Conservation (phyloP, 1,140 invertebrate species). For the Spodoptera litura region DNA sequence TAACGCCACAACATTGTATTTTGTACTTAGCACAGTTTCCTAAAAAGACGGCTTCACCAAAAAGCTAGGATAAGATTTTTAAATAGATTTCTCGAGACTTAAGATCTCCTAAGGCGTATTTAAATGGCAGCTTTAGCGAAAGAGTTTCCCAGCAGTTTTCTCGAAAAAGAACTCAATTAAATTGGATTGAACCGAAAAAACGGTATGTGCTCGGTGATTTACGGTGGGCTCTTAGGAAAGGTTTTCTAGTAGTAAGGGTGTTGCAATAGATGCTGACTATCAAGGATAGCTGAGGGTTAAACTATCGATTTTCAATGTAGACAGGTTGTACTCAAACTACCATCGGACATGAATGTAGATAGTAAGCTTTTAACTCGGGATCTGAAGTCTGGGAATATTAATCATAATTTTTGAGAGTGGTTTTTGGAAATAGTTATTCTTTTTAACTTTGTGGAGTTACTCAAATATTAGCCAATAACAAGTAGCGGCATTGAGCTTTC, state of each 20-base stretch:
- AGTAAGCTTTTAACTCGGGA: not conserved
- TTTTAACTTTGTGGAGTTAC: too few species aligned
- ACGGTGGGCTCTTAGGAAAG: conserved; percentile 26
- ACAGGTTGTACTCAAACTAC: conserved; percentile 25
- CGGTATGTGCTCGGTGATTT: conserved; percentile 32
- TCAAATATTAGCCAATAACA: too few species aligned
- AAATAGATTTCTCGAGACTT: conserved; percentile 22
- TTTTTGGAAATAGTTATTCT: too few species aligned
- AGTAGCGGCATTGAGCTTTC: too few species aligned
- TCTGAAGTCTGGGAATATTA: too few species aligned
- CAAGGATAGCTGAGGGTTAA: conserved; percentile 23
- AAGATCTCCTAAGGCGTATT: conserved; percentile 33
- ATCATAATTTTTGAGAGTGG: too few species aligned
- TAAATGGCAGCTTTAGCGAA: conserved; percentile 34
- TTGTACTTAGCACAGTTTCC: conserved; percentile 2
- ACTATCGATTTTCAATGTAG: conserved; percentile 35
- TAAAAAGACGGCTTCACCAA: not conserved
- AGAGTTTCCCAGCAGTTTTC: conserved; percentile 26
- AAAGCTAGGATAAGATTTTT: conserved; percentile 25
- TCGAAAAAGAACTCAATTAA: conserved; percentile 22
- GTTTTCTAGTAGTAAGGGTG: conserved; percentile 31
- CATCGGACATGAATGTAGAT: conserved; percentile 18
- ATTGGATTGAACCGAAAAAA: conserved; percentile 35
- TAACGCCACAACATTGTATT: conserved; percentile 5
- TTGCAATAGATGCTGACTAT: conserved; percentile 33